Evolutionary conservation across 1,140 invertebrate genomes (phyloP), one percentile per base, ranked within the genome.

Genomic region (Drosophila virilis): DNA sequence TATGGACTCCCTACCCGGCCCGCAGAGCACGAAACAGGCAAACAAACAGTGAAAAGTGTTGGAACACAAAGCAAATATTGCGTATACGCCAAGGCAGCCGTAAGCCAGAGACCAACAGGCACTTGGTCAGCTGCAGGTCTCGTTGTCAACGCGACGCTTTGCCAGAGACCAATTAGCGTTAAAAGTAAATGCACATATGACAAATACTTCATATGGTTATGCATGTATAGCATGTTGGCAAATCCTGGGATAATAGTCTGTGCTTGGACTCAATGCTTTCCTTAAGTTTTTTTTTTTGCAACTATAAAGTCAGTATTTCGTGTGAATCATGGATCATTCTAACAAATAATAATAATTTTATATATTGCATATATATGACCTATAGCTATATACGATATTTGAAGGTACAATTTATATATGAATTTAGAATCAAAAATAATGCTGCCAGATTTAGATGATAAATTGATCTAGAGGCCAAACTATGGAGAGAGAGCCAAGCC

Each of bases 71-170:
- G 68, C 80, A 88, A 77, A 83, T 74, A 88, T 88, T 89, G 84
- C 83, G 83, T 88, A 88, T 88, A 88, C 84, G 80, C 67, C 77
- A 64, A 57, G 73, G 68, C 45, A 50, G 72, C 58, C 69, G 15
- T 37, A 66, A 52, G 48, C 48, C 28, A 43, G n/a, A 55, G 50
- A 17, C 13, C 54, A 62, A 74, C 40, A 42, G 50, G 58, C 79
- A 82, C 75, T 55, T 72, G 81, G 74, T 68, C 70, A 64, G 64
- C 37, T 13, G 6, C n/a, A 28, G 35, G n/a, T 32, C 38, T 65
- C 65, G 84, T 89, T 89, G 84, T 58, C 84, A 84, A 61, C 64
- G 74, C 80, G 62, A 89, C 79, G 66, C 70, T 74, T 40, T 77
- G 60, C 55, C 45, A 83, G 65, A 54, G 64, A 88, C 83, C 82